Base-by-base conservation (phyloP, 1,140 invertebrate species). In the Formica selysi region DNA sequence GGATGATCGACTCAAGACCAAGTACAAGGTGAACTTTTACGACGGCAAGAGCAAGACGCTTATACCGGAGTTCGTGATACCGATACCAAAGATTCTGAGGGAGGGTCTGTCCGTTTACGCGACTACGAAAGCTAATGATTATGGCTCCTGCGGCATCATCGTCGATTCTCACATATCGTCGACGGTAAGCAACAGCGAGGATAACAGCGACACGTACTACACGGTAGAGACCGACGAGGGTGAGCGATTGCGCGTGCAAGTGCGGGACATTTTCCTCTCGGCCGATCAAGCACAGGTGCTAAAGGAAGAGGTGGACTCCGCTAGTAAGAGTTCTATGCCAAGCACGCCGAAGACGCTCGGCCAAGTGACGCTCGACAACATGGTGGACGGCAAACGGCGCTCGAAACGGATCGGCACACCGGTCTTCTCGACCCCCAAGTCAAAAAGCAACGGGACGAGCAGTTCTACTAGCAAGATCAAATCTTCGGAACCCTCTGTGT, bases 11-110 rank as follows among this genome's bases (percentile, higher is more conserved):
- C 93, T 96, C 7, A 95, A 95, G n/a, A 94, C 94, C 16, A 96
- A 96, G 78, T 96, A 96, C 89, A 93, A 96, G 80, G 96, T 96
- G 8, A 95, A 96, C 57, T 97, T 97, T 86, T 95, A 96, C 38
- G 96, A 97, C 88, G 96, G 96, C 0, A 95, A 96, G 61, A 95
- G 89, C 29, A 96, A 96, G 88, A 87, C 95, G 0, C 85, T 96
- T 0, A 92, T 96, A 48, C 95, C 96, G 85, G 96, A 96, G 38
- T 96, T 96, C 71, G 95, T 97, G 62, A 96, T 96, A 80, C 92
- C 92, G 0, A 92, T 95, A 70, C 68, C 79, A 5, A 81, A 78
- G 32, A 78, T 71, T 19, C 61, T 95, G 8, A 90, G 68, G 0
- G 84, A 91, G 44, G 94, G 94, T 13, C 59, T 93, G 11, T 94